Conservation (phyloP, 2,797 vertebrate genomes). For the Etheostoma perlongum region DNA sequence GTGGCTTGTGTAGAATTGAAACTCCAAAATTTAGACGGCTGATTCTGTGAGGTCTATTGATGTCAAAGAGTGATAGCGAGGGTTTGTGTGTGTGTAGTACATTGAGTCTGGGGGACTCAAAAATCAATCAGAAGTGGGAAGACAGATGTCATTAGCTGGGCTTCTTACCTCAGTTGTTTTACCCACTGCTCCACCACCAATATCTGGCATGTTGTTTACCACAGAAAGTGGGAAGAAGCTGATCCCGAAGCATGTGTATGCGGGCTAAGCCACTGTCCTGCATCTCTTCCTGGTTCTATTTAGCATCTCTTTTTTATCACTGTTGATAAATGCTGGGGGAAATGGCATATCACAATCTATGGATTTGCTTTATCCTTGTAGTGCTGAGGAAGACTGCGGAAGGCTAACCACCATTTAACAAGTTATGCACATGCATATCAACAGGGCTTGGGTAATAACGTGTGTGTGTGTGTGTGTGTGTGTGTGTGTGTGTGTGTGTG, state of each 20-base stretch:
- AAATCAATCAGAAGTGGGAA: conserved; percentile 65
- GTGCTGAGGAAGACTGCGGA: conserved; percentile 31
- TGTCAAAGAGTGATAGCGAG: conserved; percentile 62
- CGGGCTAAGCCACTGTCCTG: conserved; percentile 51
- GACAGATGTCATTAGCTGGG: conserved; percentile 67
- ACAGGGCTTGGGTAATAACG: conserved; percentile 40
- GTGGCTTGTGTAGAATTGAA: conserved; percentile 61
- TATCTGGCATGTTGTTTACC: conserved; percentile 65
- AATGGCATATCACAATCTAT: conserved; percentile 35
- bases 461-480: conserved; percentile 30
- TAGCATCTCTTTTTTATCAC: conserved; percentile 48
- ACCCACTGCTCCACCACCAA: conserved; percentile 38
- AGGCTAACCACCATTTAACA: conserved; percentile 40
- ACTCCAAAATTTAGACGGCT: conserved; percentile 47
- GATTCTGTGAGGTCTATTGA: conserved; percentile 70
- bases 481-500: conserved; percentile 29
- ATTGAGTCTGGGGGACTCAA: conserved; percentile 25
- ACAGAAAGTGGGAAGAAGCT: conserved; percentile 46
- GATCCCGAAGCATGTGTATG: conserved; percentile 63
- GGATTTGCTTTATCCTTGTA: conserved; percentile 32
- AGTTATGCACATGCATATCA: conserved; percentile 47
- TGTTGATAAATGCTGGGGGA: conserved; percentile 38
- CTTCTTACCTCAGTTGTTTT: conserved; percentile 62
- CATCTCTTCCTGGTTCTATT: conserved; percentile 57
- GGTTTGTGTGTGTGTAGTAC: conserved; percentile 34